These are phyloP conservation scores for Anhinga anhinga DNA, from an alignment of 2,113 vertebrate genomes.

Conservation along the genomic window DNA sequence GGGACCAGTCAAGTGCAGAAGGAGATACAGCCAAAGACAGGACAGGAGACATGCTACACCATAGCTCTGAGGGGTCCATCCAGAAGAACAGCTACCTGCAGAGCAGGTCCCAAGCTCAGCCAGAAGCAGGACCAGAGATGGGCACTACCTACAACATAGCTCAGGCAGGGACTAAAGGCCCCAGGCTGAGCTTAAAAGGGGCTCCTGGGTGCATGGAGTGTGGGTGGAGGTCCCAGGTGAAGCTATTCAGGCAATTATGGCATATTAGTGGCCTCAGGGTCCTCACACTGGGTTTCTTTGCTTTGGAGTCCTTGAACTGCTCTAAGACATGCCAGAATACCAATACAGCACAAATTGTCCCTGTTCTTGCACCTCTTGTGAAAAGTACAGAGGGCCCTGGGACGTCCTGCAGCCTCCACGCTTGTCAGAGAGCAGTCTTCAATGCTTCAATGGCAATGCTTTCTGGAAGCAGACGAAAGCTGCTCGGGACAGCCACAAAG, in stretches of 20 bases:
- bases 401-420: rapidly evolving
- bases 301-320: neutral
- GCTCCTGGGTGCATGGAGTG: neutral
- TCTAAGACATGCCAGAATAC: neutral
- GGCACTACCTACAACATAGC: neutral
- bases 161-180: neutral
- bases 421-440: neutral
- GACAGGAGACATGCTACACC: neutral
- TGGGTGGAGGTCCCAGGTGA: neutral
- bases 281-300: neutral
- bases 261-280: neutral
- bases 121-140: neutral
- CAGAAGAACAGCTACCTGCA: neutral
- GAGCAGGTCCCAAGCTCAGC: neutral
- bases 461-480: neutral
- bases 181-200: neutral
- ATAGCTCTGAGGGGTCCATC: neutral
- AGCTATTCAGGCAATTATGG: neutral
- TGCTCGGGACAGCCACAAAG: neutral
- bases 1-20: neutral
- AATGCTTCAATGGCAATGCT: neutral
- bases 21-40: neutral
- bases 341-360: rapidly evolving
- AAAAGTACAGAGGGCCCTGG: neutral
- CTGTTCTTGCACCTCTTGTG: neutral